Base-by-base conservation (phyloP, 2,888 invertebrate species). In the Folsomia candida region DNA sequence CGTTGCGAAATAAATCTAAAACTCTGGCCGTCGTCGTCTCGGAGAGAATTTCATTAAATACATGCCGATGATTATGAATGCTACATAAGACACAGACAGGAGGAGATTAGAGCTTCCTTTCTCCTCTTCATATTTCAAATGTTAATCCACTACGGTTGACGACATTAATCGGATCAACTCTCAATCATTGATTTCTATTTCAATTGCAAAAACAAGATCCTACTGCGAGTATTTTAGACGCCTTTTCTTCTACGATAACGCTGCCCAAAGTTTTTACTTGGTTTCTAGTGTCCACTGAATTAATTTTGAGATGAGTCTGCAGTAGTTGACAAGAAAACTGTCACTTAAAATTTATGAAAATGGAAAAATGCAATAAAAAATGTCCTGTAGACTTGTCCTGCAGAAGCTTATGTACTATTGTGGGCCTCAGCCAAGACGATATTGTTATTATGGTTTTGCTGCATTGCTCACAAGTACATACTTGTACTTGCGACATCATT, bases 1-100 rank as follows among this genome's bases (percentile, higher is more conserved):
- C 26, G 62, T 62, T 47, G 47, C 6, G 22, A 51, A 64, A 64
- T 64, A 64, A 64, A 64, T 64, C 63, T 47, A 28, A 62, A 62
- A 20, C 64, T 65, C 20, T 20, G 11, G 6, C 22, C 22, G 18
- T 20, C 54, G 9, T 9, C 18, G 22, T 54, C 54, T 14, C 20
- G 54, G n/a, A 54, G 54, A 22, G 54, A 54, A 54, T 54, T 54
- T 54, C 54, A 54, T 54, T 54, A 54, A 54, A 54, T 54, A 54
- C 6, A 54, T 54, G 54, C 54, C 54, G n/a, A 54, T 54, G 54
- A 54, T 54, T 54, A 54, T 54, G 54, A 54, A 54, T 54, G n/a
- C n/a, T 54, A 54, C 54, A 54, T 54, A 54, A 54, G 37, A 37
- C 37, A 37, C 37, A 37, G 37, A 14, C 4, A 37, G 37, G 37